These are phyloP conservation scores for Leptarthrus brevirostris DNA, from an alignment of 2,888 invertebrate genomes.

Conservation along the genomic window DNA sequence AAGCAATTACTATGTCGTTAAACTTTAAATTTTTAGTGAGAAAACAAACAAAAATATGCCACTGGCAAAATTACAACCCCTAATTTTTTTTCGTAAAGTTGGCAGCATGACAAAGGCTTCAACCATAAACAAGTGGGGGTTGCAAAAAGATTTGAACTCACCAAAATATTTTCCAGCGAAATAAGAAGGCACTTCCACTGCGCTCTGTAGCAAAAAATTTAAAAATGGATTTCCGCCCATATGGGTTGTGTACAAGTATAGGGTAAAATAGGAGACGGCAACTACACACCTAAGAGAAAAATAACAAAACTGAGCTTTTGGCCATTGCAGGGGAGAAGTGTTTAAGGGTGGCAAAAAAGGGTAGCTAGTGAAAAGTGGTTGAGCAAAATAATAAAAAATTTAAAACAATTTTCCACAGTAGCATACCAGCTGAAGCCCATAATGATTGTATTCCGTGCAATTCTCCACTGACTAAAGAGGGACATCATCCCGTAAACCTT, in stretches of 20 bases:
- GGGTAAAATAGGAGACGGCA: constrained; percentile 69
- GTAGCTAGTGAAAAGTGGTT: background rate
- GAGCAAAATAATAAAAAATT: constrained; percentile 3
- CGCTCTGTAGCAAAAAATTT: constrained; percentile 73
- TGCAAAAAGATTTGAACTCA: constrained; percentile 57
- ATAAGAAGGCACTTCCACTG: constrained; percentile 75
- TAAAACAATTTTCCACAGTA: background rate
- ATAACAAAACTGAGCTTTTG: background rate
- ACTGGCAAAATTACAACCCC: background rate
- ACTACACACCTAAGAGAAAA: constrained; percentile 67
- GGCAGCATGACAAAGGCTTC: background rate
- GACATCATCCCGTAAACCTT: constrained; percentile 70
- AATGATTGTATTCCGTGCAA: constrained; percentile 70
- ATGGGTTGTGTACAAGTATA: constrained; percentile 70
- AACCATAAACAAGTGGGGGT: background rate
- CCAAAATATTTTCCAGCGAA: constrained; percentile 70
- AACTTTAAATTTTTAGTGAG: constrained; percentile 22
- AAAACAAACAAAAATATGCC: background rate
- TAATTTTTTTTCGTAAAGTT: background rate
- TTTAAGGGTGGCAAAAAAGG: background rate
- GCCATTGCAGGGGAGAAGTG: background rate
- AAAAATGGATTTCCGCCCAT: constrained; percentile 74
- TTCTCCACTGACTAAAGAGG: constrained; percentile 70
- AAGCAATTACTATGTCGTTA: constrained; percentile 2
- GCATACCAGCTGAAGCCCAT: constrained; percentile 71